Evolutionary conservation across 2,797 vertebrate species (phyloP), one percentile per base, ranked within the genome.

Genomic region (Enteromius trimaculatus): DNA sequence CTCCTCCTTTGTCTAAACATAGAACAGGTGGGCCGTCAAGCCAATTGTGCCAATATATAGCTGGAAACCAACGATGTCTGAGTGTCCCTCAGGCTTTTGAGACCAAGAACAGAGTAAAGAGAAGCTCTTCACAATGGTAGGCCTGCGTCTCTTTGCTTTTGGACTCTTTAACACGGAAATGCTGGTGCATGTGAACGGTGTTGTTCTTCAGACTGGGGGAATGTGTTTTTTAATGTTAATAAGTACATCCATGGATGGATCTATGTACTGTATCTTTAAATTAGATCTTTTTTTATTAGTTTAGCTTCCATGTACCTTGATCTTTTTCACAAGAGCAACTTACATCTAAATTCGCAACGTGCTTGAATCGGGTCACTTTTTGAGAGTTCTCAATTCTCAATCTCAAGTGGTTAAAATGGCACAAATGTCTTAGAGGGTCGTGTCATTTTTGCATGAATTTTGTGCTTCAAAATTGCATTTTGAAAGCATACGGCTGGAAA

Each of bases 1-100:
- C 92, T 92, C 93, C 85, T 88, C 90, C 84, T 85, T 94, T 93
- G 92, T 95, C 95, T 96, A 96, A 95, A 96, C 93, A 94, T 95
- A 95, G 96, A 92, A 83, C 90, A 87, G 91, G 90, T 91, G 85
- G 82, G 92, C 92, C 81, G 87, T 91, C 87, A 90, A 86, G 91
- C 86, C 88, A 87, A 83, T 88, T 87, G 87, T 83, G 88, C 76
- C 89, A 92, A 92, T 95, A 95, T 95, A 95, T 91, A 90, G 91
- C 71, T 23, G 31, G 11, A 62, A 79, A 85, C 49, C 65, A 65
- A 26, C 26, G n/a, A 74, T 74, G 66, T 87, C 86, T 87, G 85
- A 87, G 90, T 87, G 88, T 93, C 90, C 88, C 89, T 89, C 91
- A 87, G 84, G 89, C 78, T 79, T 87, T 87, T 80, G 74, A 66